A percentile compares a stretch with the other conserved stretches of the same genome.
Evolutionary conservation across 2,797 vertebrate genomes (phyloP).

Genomic region (Alexandromys oeconomus): DNA sequence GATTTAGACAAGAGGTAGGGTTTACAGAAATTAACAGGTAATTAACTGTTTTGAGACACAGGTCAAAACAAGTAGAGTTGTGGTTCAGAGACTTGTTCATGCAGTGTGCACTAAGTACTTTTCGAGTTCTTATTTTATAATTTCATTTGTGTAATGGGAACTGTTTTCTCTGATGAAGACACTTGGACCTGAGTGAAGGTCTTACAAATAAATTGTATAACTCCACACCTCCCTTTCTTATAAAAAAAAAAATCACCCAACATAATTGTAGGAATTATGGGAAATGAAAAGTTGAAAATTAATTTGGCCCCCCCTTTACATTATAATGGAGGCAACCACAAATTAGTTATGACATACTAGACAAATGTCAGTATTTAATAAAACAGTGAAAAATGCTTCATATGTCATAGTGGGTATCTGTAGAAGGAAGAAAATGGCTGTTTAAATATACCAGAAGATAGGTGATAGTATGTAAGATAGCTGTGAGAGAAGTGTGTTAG

Average conservation of each 20-base stretch:
- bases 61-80: not conserved
- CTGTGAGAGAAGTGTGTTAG: not conserved
- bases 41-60: slow-evolving; percentile 19
- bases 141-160: slow-evolving; percentile 36
- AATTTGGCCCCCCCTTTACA: not conserved
- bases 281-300: slow-evolving; percentile 37
- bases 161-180: slow-evolving; percentile 38
- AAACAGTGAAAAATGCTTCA: slow-evolving; percentile 43
- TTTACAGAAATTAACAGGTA: not conserved
- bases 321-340: not conserved
- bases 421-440: not conserved
- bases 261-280: not conserved
- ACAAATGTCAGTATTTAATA: slow-evolving; percentile 37
- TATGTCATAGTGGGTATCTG: not conserved
- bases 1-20: not conserved
- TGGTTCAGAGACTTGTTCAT: slow-evolving; percentile 12
- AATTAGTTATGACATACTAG: slow-evolving; percentile 31
- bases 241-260: not conserved
- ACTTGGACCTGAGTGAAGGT: not conserved
- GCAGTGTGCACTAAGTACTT: not conserved
- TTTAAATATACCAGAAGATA: not conserved
- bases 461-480: not conserved
- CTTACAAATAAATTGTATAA: not conserved
- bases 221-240: not conserved
- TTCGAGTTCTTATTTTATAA: not conserved